phyloP scores from a whole-genome alignment of 2,888 invertebrate genomes.

The Drosophila neutralis region DNA sequence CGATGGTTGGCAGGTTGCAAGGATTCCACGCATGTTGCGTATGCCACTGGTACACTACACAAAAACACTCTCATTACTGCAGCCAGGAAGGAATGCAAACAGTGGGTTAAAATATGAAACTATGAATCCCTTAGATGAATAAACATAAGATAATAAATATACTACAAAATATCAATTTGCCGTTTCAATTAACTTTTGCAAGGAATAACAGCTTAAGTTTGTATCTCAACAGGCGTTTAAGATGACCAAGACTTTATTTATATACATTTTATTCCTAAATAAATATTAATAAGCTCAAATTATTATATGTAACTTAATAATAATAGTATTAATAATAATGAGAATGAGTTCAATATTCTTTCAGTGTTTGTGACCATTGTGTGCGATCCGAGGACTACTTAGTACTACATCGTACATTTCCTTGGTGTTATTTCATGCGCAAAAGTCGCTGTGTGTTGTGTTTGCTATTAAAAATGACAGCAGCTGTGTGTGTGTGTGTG shows the following conservation, averaged over 20 bases:
- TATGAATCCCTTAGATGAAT: neutral
- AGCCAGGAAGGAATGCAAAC: slow-evolving; percentile 37
- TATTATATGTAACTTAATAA: neutral
- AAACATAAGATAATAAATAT: neutral
- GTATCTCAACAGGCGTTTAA: neutral
- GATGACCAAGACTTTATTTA: neutral
- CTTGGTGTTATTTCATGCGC: slow-evolving; percentile 80
- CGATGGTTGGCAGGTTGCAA: slow-evolving; percentile 12
- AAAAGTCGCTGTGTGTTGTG: slow-evolving; percentile 81
- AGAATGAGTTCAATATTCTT: neutral
- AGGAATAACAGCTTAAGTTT: neutral
- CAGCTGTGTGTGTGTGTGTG: slow-evolving; percentile 42
- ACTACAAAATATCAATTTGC: neutral
- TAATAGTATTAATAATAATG: neutral
- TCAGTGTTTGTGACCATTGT: slow-evolving; percentile 48
- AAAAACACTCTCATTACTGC: slow-evolving; percentile 79
- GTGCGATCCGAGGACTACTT: slow-evolving; percentile 63
- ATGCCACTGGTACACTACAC: slow-evolving; percentile 66
- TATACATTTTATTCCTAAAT: neutral
- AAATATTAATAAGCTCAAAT: neutral
- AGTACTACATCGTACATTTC: slow-evolving; percentile 70
- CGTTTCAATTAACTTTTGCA: neutral
- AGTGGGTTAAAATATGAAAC: slow-evolving; percentile 19
- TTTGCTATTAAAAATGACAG: slow-evolving; percentile 80
- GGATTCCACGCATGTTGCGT: slow-evolving; percentile 78